phyloP scores from a whole-genome alignment of 1,140 invertebrate species.

The Ceratosolen fusciceps region DNA sequence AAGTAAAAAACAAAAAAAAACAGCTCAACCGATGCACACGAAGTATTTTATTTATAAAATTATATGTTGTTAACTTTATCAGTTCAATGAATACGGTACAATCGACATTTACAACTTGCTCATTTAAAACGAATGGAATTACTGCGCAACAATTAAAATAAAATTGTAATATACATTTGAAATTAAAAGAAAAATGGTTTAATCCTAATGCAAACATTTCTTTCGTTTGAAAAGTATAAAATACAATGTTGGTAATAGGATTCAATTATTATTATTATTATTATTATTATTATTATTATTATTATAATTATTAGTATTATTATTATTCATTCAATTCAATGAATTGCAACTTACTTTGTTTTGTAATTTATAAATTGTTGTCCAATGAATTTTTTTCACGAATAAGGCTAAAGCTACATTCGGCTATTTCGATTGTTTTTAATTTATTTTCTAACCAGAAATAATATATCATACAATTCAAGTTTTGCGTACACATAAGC shows the following conservation, averaged over 20 bases:
- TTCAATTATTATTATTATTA: conserved; percentile 19
- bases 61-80: conserved; percentile 33
- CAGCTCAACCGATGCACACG: not conserved
- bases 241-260: conserved; percentile 5
- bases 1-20: not conserved
- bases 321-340: too few relatives aligned
- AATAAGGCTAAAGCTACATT: not conserved
- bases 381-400: not conserved
- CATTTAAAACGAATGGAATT: conserved; percentile 19
- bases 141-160: not conserved
- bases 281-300: too few relatives aligned
- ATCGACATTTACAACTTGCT: not conserved
- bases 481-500: conserved; percentile 39
- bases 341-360: conserved; percentile 35
- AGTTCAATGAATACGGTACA: conserved; percentile 26
- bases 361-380: conserved; percentile 11
- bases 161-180: not conserved
- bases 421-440: conserved; percentile 30
- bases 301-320: too few relatives aligned
- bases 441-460: conserved; percentile 36
- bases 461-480: conserved; percentile 37
- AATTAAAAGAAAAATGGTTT: conserved; percentile 17
- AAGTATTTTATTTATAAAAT: conserved; percentile 30
- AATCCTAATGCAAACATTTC: not conserved
- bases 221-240: not conserved